Evolutionary conservation across 1,140 invertebrate genomes (phyloP).

Genomic region (Gonatopus flavifemur): DNA sequence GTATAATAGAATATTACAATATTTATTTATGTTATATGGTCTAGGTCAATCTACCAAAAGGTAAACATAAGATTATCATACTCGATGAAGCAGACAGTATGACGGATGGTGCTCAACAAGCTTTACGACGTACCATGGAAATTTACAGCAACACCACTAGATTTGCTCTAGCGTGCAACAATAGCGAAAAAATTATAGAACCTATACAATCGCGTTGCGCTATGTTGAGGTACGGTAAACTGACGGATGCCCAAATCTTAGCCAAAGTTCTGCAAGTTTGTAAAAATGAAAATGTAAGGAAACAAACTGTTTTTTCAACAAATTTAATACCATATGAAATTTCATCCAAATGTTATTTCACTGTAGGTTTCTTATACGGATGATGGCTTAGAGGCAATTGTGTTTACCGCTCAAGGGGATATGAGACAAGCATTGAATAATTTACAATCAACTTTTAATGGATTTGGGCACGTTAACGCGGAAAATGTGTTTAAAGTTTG

Average conservation of each 20-base stretch:
- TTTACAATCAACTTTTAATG: slow-evolving; percentile 94
- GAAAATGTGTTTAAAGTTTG: slow-evolving; percentile 99
- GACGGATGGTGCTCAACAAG: slow-evolving; percentile 98
- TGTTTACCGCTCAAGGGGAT: slow-evolving; percentile 98
- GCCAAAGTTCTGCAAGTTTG: slow-evolving; percentile 78
- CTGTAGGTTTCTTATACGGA: slow-evolving; percentile 76
- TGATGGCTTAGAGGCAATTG: slow-evolving; percentile 94
- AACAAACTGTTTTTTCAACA: too few relatives aligned
- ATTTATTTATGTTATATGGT: neutral
- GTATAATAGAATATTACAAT: neutral
- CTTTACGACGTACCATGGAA: slow-evolving; percentile 97
- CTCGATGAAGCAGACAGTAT: slow-evolving; percentile 99
- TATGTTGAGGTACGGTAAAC: slow-evolving; percentile 89
- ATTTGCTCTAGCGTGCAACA: slow-evolving; percentile 98
- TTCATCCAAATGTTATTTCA: neutral
- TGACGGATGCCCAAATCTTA: slow-evolving; percentile 88
- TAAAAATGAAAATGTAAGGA: slow-evolving; percentile 70
- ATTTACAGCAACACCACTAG: slow-evolving; percentile 96
- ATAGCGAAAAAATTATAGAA: slow-evolving; percentile 98
- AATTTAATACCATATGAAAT: slow-evolving; percentile 8
- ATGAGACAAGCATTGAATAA: slow-evolving; percentile 98
- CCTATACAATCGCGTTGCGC: slow-evolving; percentile 99
- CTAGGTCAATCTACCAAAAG: slow-evolving; percentile 84
- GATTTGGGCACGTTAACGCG: slow-evolving; percentile 88
- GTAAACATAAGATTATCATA: slow-evolving; percentile 97